Base-by-base conservation (phyloP, 2,113 vertebrate species). In the Periophthalmus modestus region DNA sequence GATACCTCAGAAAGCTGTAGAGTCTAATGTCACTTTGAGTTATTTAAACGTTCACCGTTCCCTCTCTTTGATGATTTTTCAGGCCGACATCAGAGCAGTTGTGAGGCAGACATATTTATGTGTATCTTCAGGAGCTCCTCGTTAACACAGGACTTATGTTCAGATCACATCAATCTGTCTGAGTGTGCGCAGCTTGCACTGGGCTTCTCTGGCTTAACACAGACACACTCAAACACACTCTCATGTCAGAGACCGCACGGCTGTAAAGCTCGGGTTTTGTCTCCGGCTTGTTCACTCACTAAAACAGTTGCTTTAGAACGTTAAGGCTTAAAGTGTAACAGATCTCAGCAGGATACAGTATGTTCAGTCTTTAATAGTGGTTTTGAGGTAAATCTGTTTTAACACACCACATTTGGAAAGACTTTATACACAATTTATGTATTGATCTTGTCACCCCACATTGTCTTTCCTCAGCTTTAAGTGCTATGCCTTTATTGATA, bases 111-210 rank as follows among this genome's bases (percentile, higher is more conserved):
- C 16, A 39, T 61, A 46, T 70, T 34, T 33, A 48, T 61, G 43
- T 39, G 46, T 67, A 73, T 69, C 66, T 65, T 43, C 57, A 59
- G 39, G 50, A 16, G 59, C 46, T 71, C 57, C 65, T 72, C 21
- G 77, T 86, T 85, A 78, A 72, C 83, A 65, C 71, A 70, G 68
- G 81, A 78, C 58, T 89, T 75, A 72, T 79, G 59, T 52, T 74
- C n/a, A 23, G 66, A 87, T 87, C 71, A 3, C 7, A 34, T 76
- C 71, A 84, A 58, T 85, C 84, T 84, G 81, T 72, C 55, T 7
- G 71, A 82, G 62, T 66, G 54, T 65, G 59, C 50, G 1, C 69
- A 75, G 83, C 74, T 85, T 72, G 69, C 72, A 57, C 33, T 28
- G 11, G 79, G 85, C 72, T 87, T 82, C 67, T 74, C 69, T 47